These are phyloP conservation scores for Thalpophila matura DNA, from an alignment of 2,888 invertebrate species.

Conservation along the genomic window DNA sequence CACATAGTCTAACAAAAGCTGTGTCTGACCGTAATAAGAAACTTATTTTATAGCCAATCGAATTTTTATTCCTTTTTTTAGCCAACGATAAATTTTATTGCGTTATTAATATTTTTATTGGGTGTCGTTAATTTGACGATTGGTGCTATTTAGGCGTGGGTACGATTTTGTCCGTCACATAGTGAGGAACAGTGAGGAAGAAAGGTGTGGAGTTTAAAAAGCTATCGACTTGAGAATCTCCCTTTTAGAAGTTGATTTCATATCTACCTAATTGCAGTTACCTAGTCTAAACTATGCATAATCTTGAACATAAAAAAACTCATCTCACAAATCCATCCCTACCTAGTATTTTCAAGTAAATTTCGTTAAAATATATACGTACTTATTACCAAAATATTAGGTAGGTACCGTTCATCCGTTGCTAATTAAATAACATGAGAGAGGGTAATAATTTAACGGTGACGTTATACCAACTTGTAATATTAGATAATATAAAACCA, in stretches of 20 bases:
- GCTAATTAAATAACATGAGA: not conserved
- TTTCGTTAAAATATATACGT: too few species aligned
- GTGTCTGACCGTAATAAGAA: slow-evolving; percentile 18
- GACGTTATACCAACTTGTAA: not conserved
- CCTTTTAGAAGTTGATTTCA: too few species aligned
- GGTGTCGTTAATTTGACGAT: slow-evolving; percentile 46
- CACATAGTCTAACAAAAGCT: not conserved
- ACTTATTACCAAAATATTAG: too few species aligned
- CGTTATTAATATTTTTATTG: slow-evolving; percentile 60
- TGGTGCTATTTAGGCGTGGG: slow-evolving; percentile 26
- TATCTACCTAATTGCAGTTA: too few species aligned
- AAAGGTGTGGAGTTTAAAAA: too few species aligned
- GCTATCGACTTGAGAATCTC: too few species aligned
- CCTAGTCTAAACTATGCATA: too few species aligned
- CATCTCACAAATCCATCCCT: too few species aligned
- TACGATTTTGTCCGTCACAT: slow-evolving; percentile 5
- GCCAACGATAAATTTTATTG: slow-evolving; percentile 57
- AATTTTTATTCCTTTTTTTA: slow-evolving; percentile 51
- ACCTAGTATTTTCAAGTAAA: not conserved
- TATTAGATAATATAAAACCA: slow-evolving; percentile 12
- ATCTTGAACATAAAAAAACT: too few species aligned
- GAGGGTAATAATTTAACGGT: not conserved
- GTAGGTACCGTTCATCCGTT: not conserved
- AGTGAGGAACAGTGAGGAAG: too few species aligned
- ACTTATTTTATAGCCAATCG: slow-evolving; percentile 43